These are phyloP conservation scores for Linepithema humile DNA, from an alignment of 1,140 invertebrate species.

Conservation along the genomic window DNA sequence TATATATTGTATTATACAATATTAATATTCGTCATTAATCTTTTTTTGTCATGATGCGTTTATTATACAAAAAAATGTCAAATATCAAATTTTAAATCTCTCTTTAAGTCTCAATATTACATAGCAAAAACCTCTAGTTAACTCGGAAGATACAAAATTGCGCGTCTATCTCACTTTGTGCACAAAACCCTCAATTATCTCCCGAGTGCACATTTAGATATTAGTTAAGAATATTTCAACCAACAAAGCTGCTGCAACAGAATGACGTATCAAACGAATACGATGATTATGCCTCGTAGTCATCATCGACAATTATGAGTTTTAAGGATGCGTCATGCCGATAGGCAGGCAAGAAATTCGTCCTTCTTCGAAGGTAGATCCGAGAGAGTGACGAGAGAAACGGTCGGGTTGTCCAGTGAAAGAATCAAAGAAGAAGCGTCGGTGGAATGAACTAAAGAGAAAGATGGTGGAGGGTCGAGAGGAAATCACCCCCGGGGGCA, in stretches of 20 bases:
- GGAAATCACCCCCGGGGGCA: conserved; percentile 69
- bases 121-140: background rate
- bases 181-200: conserved; percentile 31
- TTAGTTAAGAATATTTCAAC: conserved; percentile 45
- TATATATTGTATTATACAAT: background rate
- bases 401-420: conserved; percentile 20
- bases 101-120: background rate
- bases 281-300: conserved; percentile 52
- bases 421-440: conserved; percentile 62
- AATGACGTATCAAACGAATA: conserved; percentile 56
- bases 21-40: no score
- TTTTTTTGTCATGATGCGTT: no score
- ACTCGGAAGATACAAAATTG: background rate
- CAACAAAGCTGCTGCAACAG: background rate
- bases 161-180: background rate
- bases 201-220: conserved; percentile 32
- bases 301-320: conserved; percentile 62
- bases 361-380: conserved; percentile 63
- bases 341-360: conserved; percentile 64
- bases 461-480: background rate
- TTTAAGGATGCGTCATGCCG: conserved; percentile 59
- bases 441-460: conserved; percentile 49
- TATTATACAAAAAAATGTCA: no score
- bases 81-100: no score
- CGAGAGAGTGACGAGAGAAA: conserved; percentile 47